Evolutionary conservation across 2,888 invertebrate species (phyloP), one percentile per base, ranked within the genome.

Genomic region (Cataglyphis albicans): DNA sequence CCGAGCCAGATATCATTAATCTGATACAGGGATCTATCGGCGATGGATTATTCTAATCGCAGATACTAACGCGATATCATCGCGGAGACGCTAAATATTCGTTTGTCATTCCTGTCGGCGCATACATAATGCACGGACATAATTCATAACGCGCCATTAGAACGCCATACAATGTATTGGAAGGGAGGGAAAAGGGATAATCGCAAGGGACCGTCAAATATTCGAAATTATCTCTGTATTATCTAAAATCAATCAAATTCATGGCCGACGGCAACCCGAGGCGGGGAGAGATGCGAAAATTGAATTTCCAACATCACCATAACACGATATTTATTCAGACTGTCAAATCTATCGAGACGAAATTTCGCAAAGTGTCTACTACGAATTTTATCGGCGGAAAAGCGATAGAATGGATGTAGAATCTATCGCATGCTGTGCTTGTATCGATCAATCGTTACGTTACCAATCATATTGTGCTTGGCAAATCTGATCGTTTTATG

Each of bases 71-170:
- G 25, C 63, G 44, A 38, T 61, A 44, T 75, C 63, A 78, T 68
- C 72, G 57, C 9, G 25, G 52, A 65, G 44, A 72, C 82, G 65
- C 4, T 85, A 83, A 75, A 82, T 82, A 85, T 81, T 83, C 82
- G 80, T 80, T 86, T 80, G 82, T 85, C 85, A 82, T 75, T 63
- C 21, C 81, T 44, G 83, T 83, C 59, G 68, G 52, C 85, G 74
- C 61, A 61, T 65, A 73, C 44, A 21, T 83, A 78, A 82, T 68
- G 35, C 64, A 5, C 18, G 68, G 41, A 29, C 55, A 81, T 84
- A 84, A 84, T 84, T 84, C 55, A 74, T 55, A 74, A 55, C 38
- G 52, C 41, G 70, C 32, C 12, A 63, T 61, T 61, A 44, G 52
- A n/a, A 32, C 52, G 44, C 52, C 21, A 64, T 18, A 29, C 35